Evolutionary conservation across 1,140 invertebrate species (phyloP), one percentile per base, ranked within the genome.

Genomic region (Nephotettix cincticeps): DNA sequence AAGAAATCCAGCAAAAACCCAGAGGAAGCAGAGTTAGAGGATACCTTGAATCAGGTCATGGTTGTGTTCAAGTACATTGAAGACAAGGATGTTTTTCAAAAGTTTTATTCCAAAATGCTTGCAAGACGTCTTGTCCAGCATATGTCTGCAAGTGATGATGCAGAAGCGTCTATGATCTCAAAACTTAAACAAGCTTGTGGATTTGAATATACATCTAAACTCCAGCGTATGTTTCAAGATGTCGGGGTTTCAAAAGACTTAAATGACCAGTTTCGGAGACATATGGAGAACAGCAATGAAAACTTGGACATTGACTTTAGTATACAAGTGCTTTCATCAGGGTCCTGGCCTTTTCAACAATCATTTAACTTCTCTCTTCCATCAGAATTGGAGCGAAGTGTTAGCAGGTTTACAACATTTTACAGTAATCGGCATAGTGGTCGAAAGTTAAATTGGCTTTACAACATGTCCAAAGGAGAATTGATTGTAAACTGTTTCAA

Each of bases 81-180:
- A 84, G 98, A 99, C 82, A 99, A 99, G 84, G 98, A 99, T 83
- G 97, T 99, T n/a, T 99, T 99, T 83, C 97, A 99, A 83, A 99
- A 98, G 80, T 99, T 99, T 83, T 99, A 99, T 82, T 97, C 95
- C 79, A 99, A 99, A 86, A 98, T 99, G 96, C 83, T 99, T 70
- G 97, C 97, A 1, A 99, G 99, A 84, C 88, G 98, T 72, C 86
- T 99, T 73, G 97, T 99, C 0, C 92, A 95, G 78, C 96, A 99
- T 78, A 95, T 97, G 90, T 99, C 96, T 27, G 97, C 97, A 14
- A 98, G 95, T 78, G 98, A 99, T 80, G 98, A 99, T 83, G 96
- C 97, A 14, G 98, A 99, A 86, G 95, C 96, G 58, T 97, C 94
- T 72, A 99, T 99, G 97, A 99, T 99, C 83, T 98, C 96, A 73